Conservation (phyloP, 2,113 vertebrate species). For the Callaeas wilsoni region DNA sequence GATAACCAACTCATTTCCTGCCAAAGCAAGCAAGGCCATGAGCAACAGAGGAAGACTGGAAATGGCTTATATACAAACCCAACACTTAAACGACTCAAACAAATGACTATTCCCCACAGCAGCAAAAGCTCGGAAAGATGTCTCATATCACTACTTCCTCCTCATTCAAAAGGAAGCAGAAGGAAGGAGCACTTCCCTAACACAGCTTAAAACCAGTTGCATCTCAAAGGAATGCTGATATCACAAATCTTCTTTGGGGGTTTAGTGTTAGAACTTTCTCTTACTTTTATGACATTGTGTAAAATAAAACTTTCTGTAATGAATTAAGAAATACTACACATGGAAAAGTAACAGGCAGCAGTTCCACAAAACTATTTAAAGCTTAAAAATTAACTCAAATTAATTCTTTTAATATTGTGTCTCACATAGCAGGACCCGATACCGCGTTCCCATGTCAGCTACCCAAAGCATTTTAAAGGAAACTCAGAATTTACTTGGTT, state of each 20-base stretch:
- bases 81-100: neutral
- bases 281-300: neutral
- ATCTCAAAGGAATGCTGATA: neutral
- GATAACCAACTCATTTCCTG: slow-evolving; percentile 86
- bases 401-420: neutral
- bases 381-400: neutral
- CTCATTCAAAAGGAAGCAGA: neutral
- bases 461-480: neutral
- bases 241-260: neutral
- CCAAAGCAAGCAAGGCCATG: slow-evolving; percentile 51
- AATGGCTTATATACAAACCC: neutral
- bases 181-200: neutral
- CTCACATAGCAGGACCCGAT: neutral
- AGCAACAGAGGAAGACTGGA: neutral
- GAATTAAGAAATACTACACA: neutral
- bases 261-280: neutral
- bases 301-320: neutral
- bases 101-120: neutral
- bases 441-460: neutral
- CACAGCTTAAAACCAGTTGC: neutral
- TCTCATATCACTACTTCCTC: neutral
- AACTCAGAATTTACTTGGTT: neutral
- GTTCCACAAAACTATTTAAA: neutral
- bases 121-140: neutral
- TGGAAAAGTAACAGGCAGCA: neutral